Conservation (phyloP, 2,888 invertebrate genomes). For the Agapetus fuscipes region DNA sequence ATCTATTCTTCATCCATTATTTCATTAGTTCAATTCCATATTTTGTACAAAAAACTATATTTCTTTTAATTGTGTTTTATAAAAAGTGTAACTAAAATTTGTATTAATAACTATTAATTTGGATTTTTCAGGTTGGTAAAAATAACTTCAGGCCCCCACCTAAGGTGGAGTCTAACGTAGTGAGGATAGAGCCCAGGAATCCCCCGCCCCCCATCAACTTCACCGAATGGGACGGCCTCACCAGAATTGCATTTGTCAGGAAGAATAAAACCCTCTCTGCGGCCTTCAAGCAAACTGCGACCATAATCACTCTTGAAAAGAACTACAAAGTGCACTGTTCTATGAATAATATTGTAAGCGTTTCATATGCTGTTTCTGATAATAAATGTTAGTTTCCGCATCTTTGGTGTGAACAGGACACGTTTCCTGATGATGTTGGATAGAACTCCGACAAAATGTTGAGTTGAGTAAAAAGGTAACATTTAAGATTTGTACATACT, state of each 20-base stretch:
- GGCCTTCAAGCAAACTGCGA: slow-evolving; percentile 78
- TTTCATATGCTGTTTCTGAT: slow-evolving; percentile 1
- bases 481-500: no score
- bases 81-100: no score
- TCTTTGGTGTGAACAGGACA: no score
- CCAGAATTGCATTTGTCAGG: slow-evolving; percentile 87
- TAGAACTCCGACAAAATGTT: no score
- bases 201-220: slow-evolving; percentile 95
- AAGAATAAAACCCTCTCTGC: slow-evolving; percentile 95
- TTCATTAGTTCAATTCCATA: no score
- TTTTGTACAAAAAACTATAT: no score
- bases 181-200: slow-evolving; percentile 93
- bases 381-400: no score
- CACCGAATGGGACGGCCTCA: slow-evolving; percentile 97
- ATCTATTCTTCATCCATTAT: no score
- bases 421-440: no score
- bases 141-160: slow-evolving; percentile 98
- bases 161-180: slow-evolving; percentile 97
- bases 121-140: slow-evolving; percentile 70
- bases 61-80: no score
- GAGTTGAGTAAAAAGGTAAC: no score
- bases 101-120: slow-evolving; percentile 1
- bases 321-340: slow-evolving; percentile 88
- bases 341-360: slow-evolving; percentile 63
- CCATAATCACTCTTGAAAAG: slow-evolving; percentile 75